These are phyloP conservation scores for Lepidocyrtoides sp. DNA, from an alignment of 2,888 invertebrate genomes.

Conservation along the genomic window DNA sequence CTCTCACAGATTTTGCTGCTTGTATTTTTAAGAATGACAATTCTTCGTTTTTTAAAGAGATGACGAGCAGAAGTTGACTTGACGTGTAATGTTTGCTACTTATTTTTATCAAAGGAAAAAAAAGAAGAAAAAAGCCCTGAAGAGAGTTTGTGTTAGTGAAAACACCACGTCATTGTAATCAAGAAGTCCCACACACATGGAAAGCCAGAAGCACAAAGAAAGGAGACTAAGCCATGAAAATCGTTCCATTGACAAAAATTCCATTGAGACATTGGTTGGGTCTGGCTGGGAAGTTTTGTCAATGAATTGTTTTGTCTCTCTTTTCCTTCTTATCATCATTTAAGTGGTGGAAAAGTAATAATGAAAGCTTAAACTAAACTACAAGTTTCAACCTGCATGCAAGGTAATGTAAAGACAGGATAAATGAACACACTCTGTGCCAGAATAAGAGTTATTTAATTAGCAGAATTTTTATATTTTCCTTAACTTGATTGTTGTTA, in stretches of 20 bases:
- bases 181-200: conserved; percentile 76
- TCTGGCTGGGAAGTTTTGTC: too few relatives aligned
- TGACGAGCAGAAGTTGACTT: conserved; percentile 70
- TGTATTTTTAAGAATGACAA: conserved; percentile 57
- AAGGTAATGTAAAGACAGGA: too few relatives aligned
- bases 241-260: conserved; percentile 80
- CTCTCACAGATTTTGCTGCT: conserved; percentile 40
- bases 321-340: conserved; percentile 47
- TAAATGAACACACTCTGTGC: too few relatives aligned
- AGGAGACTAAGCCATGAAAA: conserved; percentile 58
- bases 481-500: too few relatives aligned
- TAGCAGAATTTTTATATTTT: too few relatives aligned
- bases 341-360: too few relatives aligned
- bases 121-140: conserved; percentile 32
- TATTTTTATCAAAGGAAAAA: conserved; percentile 62
- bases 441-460: too few relatives aligned
- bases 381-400: too few relatives aligned
- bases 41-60: conserved; percentile 56
- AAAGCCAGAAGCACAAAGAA: conserved; percentile 36
- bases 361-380: too few relatives aligned
- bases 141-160: conserved; percentile 36
- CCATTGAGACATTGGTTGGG: conserved; percentile 75
- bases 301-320: conserved; percentile 77
- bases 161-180: conserved; percentile 74
- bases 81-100: conserved; percentile 73